These are phyloP conservation scores for Strigamia transsilvanica DNA, from an alignment of 2,888 invertebrate species.

Conservation along the genomic window DNA sequence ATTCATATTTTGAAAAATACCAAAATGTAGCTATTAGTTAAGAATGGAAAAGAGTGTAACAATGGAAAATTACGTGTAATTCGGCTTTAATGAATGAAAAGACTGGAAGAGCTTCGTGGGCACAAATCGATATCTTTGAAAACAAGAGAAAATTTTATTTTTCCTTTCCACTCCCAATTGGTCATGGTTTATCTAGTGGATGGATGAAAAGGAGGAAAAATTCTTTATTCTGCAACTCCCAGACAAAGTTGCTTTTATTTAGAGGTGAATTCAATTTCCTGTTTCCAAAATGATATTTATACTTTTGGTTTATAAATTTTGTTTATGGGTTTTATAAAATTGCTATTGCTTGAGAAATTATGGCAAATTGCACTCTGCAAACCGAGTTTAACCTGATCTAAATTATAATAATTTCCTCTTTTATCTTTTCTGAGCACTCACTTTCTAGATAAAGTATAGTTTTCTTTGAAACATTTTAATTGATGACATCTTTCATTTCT, in stretches of 20 bases:
- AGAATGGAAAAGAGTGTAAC: not conserved
- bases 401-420: slow-evolving; percentile 9
- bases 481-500: not conserved
- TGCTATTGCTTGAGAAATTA: not conserved
- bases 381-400: not conserved
- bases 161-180: not conserved
- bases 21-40: not conserved
- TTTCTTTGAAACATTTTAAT: not conserved
- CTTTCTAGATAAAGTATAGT: not conserved
- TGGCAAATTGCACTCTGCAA: slow-evolving; percentile 25
- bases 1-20: not conserved
- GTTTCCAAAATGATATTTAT: too few species aligned
- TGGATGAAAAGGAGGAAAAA: not conserved
- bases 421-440: slow-evolving; percentile 9
- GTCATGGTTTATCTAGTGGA: not conserved
- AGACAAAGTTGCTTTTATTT: not conserved
- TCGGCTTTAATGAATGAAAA: slow-evolving; percentile 17
- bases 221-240: not conserved
- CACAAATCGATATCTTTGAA: slow-evolving; percentile 44
- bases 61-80: slow-evolving; percentile 7
- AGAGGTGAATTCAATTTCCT: too few species aligned
- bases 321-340: not conserved
- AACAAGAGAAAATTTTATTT: slow-evolving; percentile 18
- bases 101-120: not conserved
- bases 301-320: too few species aligned